A percentile compares a stretch with the other conserved stretches of the same genome.
Conservation (phyloP, 2,797 vertebrate genomes). For the Aplochiton taeniatus region DNA sequence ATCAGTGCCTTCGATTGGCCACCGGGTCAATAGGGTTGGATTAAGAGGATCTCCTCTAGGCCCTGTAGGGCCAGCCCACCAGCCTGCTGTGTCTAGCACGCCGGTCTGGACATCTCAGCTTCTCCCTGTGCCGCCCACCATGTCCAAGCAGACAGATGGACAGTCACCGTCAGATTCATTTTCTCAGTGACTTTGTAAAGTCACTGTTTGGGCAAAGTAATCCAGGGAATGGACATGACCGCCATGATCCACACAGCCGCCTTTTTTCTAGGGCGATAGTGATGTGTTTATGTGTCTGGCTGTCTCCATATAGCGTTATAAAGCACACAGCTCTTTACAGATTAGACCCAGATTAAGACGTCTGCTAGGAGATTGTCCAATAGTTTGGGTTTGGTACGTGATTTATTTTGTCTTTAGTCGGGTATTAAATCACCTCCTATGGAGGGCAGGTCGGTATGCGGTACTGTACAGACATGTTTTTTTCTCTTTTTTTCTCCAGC, state of each 20-base stretch:
- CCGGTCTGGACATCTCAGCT: not conserved
- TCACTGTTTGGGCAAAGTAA: not conserved
- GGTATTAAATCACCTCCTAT: slow-evolving; percentile 6
- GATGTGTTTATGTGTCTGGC: slow-evolving; percentile 3
- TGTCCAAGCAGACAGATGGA: slow-evolving; percentile 10
- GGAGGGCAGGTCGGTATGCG: not conserved
- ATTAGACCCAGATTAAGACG: slow-evolving; percentile 11
- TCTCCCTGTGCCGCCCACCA: not conserved
- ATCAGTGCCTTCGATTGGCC: slow-evolving; percentile 38
- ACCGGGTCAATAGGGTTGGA: slow-evolving; percentile 34
- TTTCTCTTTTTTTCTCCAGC: slow-evolving; percentile 20
- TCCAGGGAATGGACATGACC: not conserved
- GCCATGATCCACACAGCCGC: not conserved
- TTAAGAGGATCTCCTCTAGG: slow-evolving; percentile 24
- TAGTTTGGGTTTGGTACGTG: not conserved
- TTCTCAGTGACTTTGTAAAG: slow-evolving; percentile 7
- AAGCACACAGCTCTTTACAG: slow-evolving; percentile 2
- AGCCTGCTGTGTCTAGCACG: not conserved
- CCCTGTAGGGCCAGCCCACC: slow-evolving; percentile 8
- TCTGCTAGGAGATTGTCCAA: slow-evolving; percentile 1
- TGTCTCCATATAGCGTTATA: not conserved
- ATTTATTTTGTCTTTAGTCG: slow-evolving; percentile 5
- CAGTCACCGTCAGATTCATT: not conserved
- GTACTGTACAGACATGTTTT: not conserved
- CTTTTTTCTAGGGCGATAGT: not conserved